These are phyloP conservation scores for Lethenteron reissneri DNA, from an alignment of 2,113 vertebrate species.

Conservation along the genomic window DNA sequence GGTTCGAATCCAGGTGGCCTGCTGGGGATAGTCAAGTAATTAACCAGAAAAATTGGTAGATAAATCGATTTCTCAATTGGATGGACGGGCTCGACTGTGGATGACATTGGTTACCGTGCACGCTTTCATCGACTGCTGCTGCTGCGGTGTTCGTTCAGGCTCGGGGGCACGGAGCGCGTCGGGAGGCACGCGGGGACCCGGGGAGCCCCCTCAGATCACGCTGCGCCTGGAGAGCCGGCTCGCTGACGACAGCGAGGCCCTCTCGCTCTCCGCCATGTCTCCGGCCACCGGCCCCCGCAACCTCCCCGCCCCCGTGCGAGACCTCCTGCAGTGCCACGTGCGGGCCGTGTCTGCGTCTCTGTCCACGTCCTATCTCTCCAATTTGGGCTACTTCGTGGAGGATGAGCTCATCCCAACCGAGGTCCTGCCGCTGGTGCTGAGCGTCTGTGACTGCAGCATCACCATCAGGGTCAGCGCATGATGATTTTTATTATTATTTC, in stretches of 20 bases:
- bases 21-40: too few species aligned
- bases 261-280: slow-evolving; percentile 46
- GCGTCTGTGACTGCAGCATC: slow-evolving; percentile 38
- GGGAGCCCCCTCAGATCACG: background rate
- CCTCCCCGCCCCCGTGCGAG: slow-evolving; percentile 29
- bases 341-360: slow-evolving; percentile 32
- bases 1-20: too few species aligned
- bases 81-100: too few species aligned
- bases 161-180: background rate
- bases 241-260: slow-evolving; percentile 20
- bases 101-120: too few species aligned
- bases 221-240: background rate
- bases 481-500: background rate
- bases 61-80: too few species aligned
- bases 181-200: background rate
- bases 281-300: slow-evolving; percentile 23
- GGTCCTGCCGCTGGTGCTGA: slow-evolving; percentile 53
- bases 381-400: slow-evolving; percentile 66
- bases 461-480: slow-evolving; percentile 38
- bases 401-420: slow-evolving; percentile 48
- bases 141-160: too few species aligned
- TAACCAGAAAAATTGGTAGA: too few species aligned
- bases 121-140: too few species aligned
- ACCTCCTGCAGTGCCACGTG: slow-evolving; percentile 40
- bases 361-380: slow-evolving; percentile 40